phyloP scores from a whole-genome alignment of 2,113 vertebrate species.

The Myanophis thanlyinensis region DNA sequence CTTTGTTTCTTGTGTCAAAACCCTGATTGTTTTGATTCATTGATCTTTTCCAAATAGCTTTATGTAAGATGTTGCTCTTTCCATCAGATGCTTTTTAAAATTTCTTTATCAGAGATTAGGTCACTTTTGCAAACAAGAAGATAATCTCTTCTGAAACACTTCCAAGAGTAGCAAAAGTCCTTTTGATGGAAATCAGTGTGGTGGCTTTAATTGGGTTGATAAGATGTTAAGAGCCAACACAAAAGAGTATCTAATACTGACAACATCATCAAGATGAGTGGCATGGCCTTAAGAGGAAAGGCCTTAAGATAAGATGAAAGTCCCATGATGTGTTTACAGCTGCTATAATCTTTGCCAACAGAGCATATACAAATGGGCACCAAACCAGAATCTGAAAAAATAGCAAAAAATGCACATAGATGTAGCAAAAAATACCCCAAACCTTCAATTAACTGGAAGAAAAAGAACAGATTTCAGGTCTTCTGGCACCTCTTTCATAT shows the following conservation, averaged over 20 bases:
- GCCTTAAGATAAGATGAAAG: no score
- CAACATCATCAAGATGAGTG: background rate
- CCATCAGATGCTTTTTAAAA: background rate
- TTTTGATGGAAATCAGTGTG: background rate
- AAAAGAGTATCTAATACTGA: background rate
- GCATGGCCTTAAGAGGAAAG: no score
- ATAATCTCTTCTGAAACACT: background rate
- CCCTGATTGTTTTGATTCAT: background rate
- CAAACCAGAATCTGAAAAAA: background rate
- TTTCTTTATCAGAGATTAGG: background rate
- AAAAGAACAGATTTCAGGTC: background rate
- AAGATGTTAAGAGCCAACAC: background rate
- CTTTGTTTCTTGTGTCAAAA: background rate
- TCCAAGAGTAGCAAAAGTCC: background rate
- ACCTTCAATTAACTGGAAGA: background rate
- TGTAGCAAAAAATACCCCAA: background rate
- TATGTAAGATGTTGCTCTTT: background rate
- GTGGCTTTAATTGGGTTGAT: background rate
- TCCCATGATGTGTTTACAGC: background rate
- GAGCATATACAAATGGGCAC: background rate
- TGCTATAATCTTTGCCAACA: background rate
- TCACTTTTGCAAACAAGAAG: background rate
- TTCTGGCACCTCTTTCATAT: background rate
- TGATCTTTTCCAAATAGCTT: background rate
- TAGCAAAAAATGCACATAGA: background rate